phyloP scores from a whole-genome alignment of 2,888 invertebrate species.

The Diaprepes abbreviatus region DNA sequence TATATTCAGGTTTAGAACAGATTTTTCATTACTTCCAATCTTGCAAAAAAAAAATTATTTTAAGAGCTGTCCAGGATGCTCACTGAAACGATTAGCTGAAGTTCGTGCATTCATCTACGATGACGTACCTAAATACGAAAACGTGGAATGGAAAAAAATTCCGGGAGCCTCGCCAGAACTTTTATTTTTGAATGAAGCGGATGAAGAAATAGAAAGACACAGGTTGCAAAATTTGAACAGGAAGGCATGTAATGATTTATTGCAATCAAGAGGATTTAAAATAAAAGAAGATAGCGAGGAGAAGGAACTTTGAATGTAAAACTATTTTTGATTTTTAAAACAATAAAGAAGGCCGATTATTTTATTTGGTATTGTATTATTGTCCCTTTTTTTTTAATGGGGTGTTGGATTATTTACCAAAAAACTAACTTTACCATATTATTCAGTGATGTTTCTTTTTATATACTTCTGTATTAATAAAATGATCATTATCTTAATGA shows the following conservation, averaged over 20 bases:
- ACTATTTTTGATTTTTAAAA: neutral
- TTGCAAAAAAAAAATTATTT: no score
- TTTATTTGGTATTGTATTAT: neutral
- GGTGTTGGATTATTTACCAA: no score
- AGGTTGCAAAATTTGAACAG: constrained; percentile 72
- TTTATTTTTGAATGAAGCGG: constrained; percentile 71
- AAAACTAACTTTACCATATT: no score
- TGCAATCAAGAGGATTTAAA: constrained; percentile 73
- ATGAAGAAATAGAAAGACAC: constrained; percentile 76
- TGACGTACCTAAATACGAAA: constrained; percentile 76
- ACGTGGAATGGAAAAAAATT: constrained; percentile 76
- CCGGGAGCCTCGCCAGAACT: constrained; percentile 77
- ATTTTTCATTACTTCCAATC: no score
- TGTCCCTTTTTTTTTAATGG: no score
- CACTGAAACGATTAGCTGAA: constrained; percentile 76
- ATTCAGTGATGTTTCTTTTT: no score
- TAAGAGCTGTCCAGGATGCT: constrained; percentile 80
- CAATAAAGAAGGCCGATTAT: neutral
- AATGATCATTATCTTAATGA: no score
- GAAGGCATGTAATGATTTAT: constrained; percentile 77
- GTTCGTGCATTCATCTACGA: constrained; percentile 77
- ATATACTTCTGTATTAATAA: no score
- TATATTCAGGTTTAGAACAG: no score
- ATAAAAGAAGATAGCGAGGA: constrained; percentile 59
- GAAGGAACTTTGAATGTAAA: constrained; percentile 19